Percentiles rank a stretch among this genome's conserved stretches.
phyloP scores from a whole-genome alignment of 2,113 vertebrate species.

The Epinephelus moara region DNA sequence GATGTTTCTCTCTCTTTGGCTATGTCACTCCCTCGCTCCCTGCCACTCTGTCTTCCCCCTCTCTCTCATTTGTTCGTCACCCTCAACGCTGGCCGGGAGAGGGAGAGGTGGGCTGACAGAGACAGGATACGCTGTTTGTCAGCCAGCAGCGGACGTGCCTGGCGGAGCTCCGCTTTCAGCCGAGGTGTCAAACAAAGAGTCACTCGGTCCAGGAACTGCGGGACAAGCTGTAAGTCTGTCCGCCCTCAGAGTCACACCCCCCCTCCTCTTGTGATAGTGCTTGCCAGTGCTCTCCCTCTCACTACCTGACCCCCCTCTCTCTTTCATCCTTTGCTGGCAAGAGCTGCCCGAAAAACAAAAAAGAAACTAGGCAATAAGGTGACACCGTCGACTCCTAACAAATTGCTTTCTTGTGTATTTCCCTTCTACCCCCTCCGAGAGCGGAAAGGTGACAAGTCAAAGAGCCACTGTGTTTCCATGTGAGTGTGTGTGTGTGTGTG shows the following conservation, averaged over 20 bases:
- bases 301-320: conserved; percentile 18
- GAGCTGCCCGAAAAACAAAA: conserved; percentile 65
- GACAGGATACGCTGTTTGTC: conserved; percentile 79
- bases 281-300: conserved; percentile 39
- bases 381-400: conserved; percentile 71
- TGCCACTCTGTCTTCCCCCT: conserved; percentile 54
- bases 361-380: conserved; percentile 67
- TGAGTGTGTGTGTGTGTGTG: conserved; percentile 15
- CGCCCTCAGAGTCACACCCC: conserved; percentile 35
- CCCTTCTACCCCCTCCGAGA: conserved; percentile 21
- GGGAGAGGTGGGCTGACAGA: conserved; percentile 59
- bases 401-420: conserved; percentile 77
- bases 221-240: conserved; percentile 82
- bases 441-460: conserved; percentile 53
- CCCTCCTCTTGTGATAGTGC: conserved; percentile 19
- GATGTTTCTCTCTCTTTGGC: conserved; percentile 28
- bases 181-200: conserved; percentile 84
- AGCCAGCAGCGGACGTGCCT: conserved; percentile 75
- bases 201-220: conserved; percentile 75
- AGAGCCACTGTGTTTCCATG: conserved; percentile 37
- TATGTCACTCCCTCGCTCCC: conserved; percentile 41
- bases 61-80: conserved; percentile 67
- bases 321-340: conserved; percentile 49
- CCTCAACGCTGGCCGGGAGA: conserved; percentile 48
- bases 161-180: conserved; percentile 77